These are phyloP conservation scores for Gavia stellata DNA, from an alignment of 2,113 vertebrate genomes.

Conservation along the genomic window DNA sequence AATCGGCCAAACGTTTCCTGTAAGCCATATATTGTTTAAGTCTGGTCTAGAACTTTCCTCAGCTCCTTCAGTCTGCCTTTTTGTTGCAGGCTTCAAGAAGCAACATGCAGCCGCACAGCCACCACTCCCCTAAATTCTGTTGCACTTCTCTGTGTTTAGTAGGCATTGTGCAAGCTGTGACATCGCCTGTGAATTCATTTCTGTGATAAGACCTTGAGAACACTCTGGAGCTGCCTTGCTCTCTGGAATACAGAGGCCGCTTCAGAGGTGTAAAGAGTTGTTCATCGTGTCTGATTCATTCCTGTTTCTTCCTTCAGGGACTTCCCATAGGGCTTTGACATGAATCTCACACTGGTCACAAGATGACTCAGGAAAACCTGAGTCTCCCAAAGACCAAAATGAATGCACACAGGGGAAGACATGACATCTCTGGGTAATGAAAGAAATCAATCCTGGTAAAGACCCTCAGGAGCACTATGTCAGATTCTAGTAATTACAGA, in stretches of 20 bases:
- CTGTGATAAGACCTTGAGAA: conserved; percentile 12
- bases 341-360: background rate
- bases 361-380: background rate
- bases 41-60: background rate
- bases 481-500: background rate
- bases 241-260: background rate
- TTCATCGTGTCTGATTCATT: background rate
- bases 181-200: background rate
- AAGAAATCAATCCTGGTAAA: background rate
- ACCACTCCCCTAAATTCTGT: background rate
- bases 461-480: background rate
- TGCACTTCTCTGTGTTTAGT: background rate
- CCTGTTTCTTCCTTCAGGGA: background rate
- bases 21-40: background rate
- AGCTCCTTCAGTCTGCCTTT: background rate
- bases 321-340: background rate
- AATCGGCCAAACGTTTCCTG: background rate
- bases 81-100: conserved; percentile 2
- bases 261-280: background rate
- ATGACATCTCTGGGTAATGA: background rate
- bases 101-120: background rate
- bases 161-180: background rate
- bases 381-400: background rate
- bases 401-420: background rate
- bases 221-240: background rate